A percentile compares a stretch with the other conserved stretches of the same genome.
Evolutionary conservation across 2,113 vertebrate genomes (phyloP).

Genomic region (Cardinalis cardinalis): DNA sequence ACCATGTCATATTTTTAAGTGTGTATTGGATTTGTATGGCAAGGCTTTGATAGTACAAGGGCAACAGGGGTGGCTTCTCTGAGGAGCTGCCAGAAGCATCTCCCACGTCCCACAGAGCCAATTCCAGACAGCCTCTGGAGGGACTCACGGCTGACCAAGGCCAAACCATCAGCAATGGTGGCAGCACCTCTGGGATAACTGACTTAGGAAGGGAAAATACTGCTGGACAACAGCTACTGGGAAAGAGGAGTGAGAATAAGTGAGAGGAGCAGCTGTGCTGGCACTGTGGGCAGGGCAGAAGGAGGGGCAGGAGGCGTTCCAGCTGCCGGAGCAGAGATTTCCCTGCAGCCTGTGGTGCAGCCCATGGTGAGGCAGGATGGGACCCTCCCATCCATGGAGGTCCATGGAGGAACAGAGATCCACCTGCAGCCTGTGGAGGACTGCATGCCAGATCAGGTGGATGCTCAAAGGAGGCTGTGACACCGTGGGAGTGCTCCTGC

Average conservation of each 20-base stretch:
- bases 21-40: not conserved
- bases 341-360: not conserved
- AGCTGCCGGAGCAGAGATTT: not conserved
- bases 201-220: not conserved
- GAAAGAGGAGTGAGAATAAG: not conserved
- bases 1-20: not conserved
- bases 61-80: not conserved
- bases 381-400: not conserved
- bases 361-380: not conserved
- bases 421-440: not conserved
- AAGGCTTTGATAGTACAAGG: not conserved
- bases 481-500: too few relatives aligned
- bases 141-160: accelerated
- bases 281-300: not conserved
- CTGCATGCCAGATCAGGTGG: too few relatives aligned
- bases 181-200: accelerated
- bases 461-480: not conserved
- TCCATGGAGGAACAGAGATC: not conserved
- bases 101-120: accelerated
- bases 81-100: not conserved
- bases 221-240: not conserved
- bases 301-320: not conserved
- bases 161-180: accelerated
- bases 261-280: not conserved
- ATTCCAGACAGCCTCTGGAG: accelerated